Conservation (phyloP, 1,140 invertebrate genomes). For the Papilio helenus region DNA sequence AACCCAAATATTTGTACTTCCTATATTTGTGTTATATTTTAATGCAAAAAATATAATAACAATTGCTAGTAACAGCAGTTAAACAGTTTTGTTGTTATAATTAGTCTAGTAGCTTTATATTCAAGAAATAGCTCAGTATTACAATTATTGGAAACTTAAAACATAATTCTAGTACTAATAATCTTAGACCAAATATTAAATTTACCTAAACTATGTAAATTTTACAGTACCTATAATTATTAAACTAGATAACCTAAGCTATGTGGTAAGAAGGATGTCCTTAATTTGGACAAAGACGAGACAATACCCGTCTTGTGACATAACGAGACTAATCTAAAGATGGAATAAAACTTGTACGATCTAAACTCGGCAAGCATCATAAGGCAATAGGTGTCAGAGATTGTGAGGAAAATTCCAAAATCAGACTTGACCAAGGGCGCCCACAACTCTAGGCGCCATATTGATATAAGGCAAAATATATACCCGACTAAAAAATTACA, state of each 20-base stretch:
- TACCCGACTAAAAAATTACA: not conserved
- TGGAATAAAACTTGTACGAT: not conserved
- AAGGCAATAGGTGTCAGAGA: not conserved
- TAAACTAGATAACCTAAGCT: constrained; percentile 1
- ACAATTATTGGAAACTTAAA: too few relatives aligned
- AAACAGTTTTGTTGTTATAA: too few relatives aligned
- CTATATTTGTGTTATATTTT: not conserved
- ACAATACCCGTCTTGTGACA: not conserved
- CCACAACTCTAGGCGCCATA: not conserved
- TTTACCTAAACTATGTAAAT: not conserved
- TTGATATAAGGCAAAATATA: not conserved
- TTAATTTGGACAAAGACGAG: not conserved
- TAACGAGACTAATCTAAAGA: not conserved
- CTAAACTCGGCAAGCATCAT: not conserved
- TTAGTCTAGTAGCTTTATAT: too few relatives aligned
- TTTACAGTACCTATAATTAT: not conserved
- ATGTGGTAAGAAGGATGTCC: not conserved
- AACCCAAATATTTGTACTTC: not conserved
- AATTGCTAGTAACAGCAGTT: too few relatives aligned
- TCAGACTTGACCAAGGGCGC: not conserved
- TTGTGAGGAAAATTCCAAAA: constrained; percentile 3
- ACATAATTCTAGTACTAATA: too few relatives aligned
- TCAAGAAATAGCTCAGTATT: too few relatives aligned
- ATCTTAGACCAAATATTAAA: not conserved
- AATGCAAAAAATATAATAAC: not conserved